Evolutionary conservation across 2,113 vertebrate genomes (phyloP).

Genomic region (Pluvialis apricaria): DNA sequence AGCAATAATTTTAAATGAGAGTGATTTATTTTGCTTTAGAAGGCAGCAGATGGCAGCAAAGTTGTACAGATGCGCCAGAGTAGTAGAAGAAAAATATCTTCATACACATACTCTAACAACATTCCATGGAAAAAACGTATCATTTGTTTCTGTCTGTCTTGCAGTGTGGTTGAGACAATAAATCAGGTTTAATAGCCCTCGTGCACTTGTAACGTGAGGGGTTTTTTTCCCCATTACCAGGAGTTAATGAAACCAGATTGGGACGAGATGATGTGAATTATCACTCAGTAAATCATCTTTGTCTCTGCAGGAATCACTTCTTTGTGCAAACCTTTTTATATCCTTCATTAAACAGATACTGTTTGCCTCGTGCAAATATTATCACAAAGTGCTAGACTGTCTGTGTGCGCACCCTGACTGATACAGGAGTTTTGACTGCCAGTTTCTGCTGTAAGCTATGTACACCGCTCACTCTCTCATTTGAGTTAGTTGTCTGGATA

Average conservation of each 20-base stretch:
- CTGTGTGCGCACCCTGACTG: background rate
- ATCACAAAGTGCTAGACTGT: background rate
- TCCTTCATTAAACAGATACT: background rate
- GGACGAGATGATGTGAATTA: background rate
- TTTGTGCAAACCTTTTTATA: background rate
- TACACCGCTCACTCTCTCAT: background rate
- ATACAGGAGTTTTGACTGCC: background rate
- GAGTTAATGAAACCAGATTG: background rate
- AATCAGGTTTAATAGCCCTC: slow-evolving; percentile 25
- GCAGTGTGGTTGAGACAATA: slow-evolving; percentile 17
- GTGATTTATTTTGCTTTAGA: slow-evolving; percentile 36
- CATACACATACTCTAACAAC: background rate
- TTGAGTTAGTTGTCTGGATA: background rate
- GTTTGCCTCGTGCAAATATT: background rate
- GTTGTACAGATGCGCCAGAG: slow-evolving; percentile 50
- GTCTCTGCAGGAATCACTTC: background rate
- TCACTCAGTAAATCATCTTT: background rate
- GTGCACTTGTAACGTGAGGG: background rate
- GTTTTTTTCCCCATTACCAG: background rate
- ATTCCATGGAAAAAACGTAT: slow-evolving; percentile 44
- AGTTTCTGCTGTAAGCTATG: background rate
- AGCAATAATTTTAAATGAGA: slow-evolving; percentile 18
- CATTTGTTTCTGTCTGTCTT: slow-evolving; percentile 56
- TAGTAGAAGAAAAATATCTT: slow-evolving; percentile 39
- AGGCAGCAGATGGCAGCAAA: slow-evolving; percentile 76